Evolutionary conservation across 2,797 vertebrate genomes (phyloP).

Genomic region (Takifugu rubripes): DNA sequence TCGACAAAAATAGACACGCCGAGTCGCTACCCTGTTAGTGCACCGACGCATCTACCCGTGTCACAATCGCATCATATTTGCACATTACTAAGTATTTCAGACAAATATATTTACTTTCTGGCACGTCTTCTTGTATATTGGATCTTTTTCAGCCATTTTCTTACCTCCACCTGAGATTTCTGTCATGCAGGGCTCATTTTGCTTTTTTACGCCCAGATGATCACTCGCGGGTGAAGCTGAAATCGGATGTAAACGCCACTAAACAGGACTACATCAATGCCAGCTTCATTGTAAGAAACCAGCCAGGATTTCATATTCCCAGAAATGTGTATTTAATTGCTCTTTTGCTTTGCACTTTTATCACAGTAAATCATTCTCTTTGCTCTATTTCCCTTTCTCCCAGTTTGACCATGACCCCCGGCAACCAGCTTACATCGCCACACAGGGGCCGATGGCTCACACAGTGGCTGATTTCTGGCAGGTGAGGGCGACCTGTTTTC

Average conservation of each 20-base stretch:
- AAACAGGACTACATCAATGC: conserved; percentile 96
- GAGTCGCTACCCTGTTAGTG: conserved; percentile 92
- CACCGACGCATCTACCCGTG: background rate
- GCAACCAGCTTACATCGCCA: conserved; percentile 94
- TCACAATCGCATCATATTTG: background rate
- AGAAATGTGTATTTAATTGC: no score
- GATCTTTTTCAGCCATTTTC: no score
- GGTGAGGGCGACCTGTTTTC: conserved; percentile 65
- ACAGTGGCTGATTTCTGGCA: conserved; percentile 99
- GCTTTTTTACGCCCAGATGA: conserved; percentile 78
- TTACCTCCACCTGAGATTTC: no score
- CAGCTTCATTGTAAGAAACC: conserved; percentile 87
- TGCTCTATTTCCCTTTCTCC: conserved; percentile 3
- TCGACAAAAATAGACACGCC: conserved; percentile 89
- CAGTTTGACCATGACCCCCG: conserved; percentile 97
- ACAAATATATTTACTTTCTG: no score
- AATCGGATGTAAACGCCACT: conserved; percentile 83
- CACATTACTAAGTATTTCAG: background rate
- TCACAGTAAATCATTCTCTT: background rate
- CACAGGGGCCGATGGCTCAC: conserved; percentile 91
- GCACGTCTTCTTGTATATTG: no score
- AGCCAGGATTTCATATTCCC: background rate
- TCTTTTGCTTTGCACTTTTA: background rate
- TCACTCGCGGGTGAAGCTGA: conserved; percentile 91
- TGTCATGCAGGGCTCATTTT: background rate